Evolutionary conservation across 1,140 invertebrate genomes (phyloP), one percentile per base, ranked within the genome.

Genomic region (Papilio glaucus): DNA sequence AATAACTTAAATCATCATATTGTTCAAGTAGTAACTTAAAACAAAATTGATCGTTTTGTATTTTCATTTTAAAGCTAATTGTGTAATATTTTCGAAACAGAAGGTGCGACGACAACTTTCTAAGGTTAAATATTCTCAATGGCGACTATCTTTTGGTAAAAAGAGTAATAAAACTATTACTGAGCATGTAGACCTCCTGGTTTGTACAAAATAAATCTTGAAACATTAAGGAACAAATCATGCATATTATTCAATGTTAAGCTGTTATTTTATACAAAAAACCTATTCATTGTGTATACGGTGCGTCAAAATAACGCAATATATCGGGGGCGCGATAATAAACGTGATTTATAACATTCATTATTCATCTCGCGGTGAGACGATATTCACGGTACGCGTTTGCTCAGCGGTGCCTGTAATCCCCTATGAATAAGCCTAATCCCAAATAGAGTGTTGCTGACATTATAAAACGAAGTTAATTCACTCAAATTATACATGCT

Each of bases 331-430:
- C 10, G 21, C 4, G 18, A 24, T 57, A 57, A 57, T 57, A 57
- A 57, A 57, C 49, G 21, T 21, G 10, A 57, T 57, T 57, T 57
- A 57, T 57, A 57, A 26, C 21, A 57, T 57, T 57, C 49, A 24
- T 57, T 57, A 57, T 53, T 53, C 49, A 57, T 57, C 21, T 57
- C 49, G 21, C 21, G 49, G 49, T 57, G 18, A 57, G 49, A 13
- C 45, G 45, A 49, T 57, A 26, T 13, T 57, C 21, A 57, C 21
- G 8, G 21, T 57, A 26, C 49, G 24, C 49, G 21, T 53, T 24
- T 21, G 18, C 45, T 53, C 18, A 24, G 21, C 21, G 49, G 10
- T 3, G 49, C 49, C 45, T 49, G 18, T 49, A 49, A 45, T 45
- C 42, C 15, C n/a, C 15, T 45, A 45, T 45, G 42, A 45, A 45